Percentiles rank a stretch among this genome's conserved stretches.
Evolutionary conservation across 2,888 invertebrate species (phyloP).

Genomic region (Halictus ligatus): DNA sequence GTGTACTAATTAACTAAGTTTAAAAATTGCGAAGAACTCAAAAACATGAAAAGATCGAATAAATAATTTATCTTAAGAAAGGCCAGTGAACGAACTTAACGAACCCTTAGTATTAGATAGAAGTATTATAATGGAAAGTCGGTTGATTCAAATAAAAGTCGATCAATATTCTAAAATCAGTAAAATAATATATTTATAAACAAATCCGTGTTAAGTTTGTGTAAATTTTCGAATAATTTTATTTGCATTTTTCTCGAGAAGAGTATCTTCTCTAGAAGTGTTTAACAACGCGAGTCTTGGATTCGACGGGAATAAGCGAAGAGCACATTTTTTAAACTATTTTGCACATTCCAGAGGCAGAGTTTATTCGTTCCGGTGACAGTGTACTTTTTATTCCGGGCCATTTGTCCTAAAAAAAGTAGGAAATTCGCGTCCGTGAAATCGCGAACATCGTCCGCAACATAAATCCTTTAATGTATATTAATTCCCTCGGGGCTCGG

Average conservation of each 20-base stretch:
- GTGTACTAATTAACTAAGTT: not conserved
- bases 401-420: not conserved
- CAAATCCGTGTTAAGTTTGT: too few relatives aligned
- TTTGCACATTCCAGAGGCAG: not conserved
- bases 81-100: too few relatives aligned
- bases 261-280: not conserved
- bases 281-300: not conserved
- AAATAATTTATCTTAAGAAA: too few relatives aligned
- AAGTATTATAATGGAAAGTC: too few relatives aligned
- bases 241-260: not conserved
- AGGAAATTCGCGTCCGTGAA: not conserved
- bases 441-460: not conserved
- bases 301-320: not conserved
- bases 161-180: too few relatives aligned
- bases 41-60: not conserved
- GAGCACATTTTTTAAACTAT: not conserved
- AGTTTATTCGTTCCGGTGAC: not conserved
- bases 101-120: too few relatives aligned
- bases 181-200: too few relatives aligned
- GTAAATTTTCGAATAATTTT: too few relatives aligned
- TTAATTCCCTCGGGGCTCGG: not conserved
- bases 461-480: slow-evolving; percentile 12
- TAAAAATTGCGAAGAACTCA: not conserved
- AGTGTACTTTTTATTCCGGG: not conserved
- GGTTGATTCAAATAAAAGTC: too few relatives aligned